Conservation (phyloP, 2,113 vertebrate genomes). For the Progne subis region DNA sequence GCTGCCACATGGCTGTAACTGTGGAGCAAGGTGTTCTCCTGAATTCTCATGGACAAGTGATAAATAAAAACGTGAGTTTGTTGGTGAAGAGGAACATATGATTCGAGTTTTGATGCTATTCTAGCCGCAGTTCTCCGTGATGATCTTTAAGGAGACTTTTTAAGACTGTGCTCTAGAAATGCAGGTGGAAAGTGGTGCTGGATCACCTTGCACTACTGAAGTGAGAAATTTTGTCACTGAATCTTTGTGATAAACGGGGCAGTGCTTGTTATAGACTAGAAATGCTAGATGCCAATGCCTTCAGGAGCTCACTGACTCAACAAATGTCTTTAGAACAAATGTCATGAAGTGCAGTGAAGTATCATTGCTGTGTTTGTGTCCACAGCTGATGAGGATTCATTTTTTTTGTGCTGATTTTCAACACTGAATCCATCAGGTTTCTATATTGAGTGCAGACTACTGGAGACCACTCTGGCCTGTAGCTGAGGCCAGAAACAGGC, state of each 20-base stretch:
- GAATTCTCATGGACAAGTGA: not conserved
- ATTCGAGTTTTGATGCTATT: not conserved
- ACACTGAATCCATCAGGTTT: not conserved
- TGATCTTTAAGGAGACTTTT: not conserved
- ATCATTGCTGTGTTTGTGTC: not conserved
- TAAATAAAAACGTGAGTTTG: not conserved
- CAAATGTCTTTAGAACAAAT: not conserved
- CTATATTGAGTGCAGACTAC: fast-evolving
- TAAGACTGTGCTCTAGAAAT: not conserved
- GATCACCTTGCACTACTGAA: not conserved
- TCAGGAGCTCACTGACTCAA: not conserved
- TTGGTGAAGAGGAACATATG: not conserved
- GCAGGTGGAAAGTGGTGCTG: not conserved
- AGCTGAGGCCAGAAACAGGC: not conserved
- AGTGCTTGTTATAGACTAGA: not conserved
- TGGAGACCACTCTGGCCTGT: not conserved
- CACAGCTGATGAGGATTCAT: not conserved
- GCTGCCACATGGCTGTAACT: not conserved
- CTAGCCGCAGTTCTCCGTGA: not conserved
- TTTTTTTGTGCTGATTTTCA: not conserved
- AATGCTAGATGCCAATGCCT: not conserved
- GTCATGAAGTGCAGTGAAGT: too few species aligned
- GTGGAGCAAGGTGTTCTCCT: not conserved
- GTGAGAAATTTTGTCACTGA: not conserved
- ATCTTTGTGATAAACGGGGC: not conserved